Evolutionary conservation across 2,113 vertebrate species (phyloP).

Genomic region (Microcebus ravelobensis): DNA sequence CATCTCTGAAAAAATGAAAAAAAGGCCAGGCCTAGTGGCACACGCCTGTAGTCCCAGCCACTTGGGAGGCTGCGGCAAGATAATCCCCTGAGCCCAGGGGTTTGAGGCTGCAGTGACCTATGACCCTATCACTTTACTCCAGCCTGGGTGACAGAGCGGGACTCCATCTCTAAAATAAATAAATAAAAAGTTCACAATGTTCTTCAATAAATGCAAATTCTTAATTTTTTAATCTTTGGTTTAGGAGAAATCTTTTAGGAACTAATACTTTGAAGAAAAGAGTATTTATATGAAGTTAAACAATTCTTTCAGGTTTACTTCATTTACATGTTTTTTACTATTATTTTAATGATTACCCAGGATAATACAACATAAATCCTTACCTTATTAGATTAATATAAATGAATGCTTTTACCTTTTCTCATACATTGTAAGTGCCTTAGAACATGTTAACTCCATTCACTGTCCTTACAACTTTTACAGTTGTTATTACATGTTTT

Average conservation of each 20-base stretch:
- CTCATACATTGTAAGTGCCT: not conserved
- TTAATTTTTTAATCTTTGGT: not conserved
- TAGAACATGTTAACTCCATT: not conserved
- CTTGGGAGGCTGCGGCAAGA: too few species aligned
- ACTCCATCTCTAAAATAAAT: too few species aligned
- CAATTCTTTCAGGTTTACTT: not conserved
- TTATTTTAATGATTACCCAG: not conserved
- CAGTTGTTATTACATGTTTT: not conserved
- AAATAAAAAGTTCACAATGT: not conserved
- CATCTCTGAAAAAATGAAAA: too few species aligned
- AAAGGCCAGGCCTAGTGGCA: too few species aligned
- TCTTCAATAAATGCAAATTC: not conserved
- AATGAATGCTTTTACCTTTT: not conserved
- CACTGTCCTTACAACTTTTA: not conserved
- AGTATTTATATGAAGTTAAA: not conserved
- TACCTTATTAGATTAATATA: not conserved
- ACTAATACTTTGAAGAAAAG: slow-evolving; percentile 18
- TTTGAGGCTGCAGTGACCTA: too few species aligned
- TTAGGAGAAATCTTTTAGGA: not conserved
- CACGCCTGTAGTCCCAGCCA: too few species aligned
- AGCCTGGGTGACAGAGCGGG: too few species aligned
- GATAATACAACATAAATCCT: not conserved
- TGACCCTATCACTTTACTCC: too few species aligned
- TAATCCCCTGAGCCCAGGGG: too few species aligned
- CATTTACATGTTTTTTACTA: not conserved